Evolutionary conservation across 2,797 vertebrate species (phyloP).

Genomic region (Enteromius paludinosus): DNA sequence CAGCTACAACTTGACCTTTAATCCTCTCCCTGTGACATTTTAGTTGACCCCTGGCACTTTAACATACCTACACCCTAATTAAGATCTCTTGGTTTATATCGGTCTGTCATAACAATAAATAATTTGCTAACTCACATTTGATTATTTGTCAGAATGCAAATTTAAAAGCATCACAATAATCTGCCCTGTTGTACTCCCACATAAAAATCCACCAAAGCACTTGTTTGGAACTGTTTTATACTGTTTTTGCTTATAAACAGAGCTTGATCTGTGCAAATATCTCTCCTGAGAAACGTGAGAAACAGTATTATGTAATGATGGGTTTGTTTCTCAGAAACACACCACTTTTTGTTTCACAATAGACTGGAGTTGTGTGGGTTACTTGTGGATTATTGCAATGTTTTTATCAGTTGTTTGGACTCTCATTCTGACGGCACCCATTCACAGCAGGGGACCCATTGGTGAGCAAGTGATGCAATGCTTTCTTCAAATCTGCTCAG

Average conservation of each 20-base stretch:
- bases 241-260: no score
- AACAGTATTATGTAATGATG: background rate
- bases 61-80: background rate
- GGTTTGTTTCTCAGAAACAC: background rate
- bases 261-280: no score
- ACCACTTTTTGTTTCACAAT: background rate
- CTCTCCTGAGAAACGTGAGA: no score
- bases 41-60: conserved; percentile 4
- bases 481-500: background rate
- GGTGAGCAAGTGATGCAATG: background rate
- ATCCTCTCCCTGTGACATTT: conserved; percentile 20
- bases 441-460: background rate
- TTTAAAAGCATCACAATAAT: no score
- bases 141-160: background rate
- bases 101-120: background rate
- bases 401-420: background rate
- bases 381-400: background rate
- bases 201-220: no score
- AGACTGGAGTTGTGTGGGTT: background rate
- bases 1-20: conserved; percentile 22
- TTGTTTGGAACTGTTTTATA: no score
- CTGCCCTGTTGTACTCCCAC: no score
- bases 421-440: background rate
- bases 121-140: background rate
- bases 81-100: conserved; percentile 3